Base-by-base conservation (phyloP, 2,113 vertebrate genomes). In the Erpornis zantholeuca region DNA sequence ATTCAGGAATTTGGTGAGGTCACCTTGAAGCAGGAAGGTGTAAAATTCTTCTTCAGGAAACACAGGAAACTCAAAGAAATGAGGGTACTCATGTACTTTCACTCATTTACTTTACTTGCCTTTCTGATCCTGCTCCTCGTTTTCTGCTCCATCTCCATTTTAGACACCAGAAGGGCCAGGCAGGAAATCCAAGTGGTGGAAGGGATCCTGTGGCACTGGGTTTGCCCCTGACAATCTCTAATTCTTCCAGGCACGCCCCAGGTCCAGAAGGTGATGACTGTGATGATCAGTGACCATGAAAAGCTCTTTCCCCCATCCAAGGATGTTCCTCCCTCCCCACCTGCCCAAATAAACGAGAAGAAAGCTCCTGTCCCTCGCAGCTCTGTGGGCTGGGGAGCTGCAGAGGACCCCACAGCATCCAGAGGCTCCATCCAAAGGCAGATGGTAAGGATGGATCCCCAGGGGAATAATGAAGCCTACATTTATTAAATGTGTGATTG, bases 221-320 rank as follows among this genome's bases (percentile, higher is more conserved):
- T 29, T 53, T 42, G 44, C 36, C 1, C 9, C 68, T 92, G 79
- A 86, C 28, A 21, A 2, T 65, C 65, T 90, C 70, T 25, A 6
- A 47, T 86, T 25, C 69, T 83, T 38, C 21, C 98, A 99, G 99
- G 99, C 20, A 99, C 99, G 1, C 99, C 98, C 54, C 99, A 98
- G 96, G 99, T 99, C 91, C 99, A 99, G 97, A 99, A 98, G 86
- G 98, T 99, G 97, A 99, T 99, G 99, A 99, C 99, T 2, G 98
- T 98, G 96, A 98, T 99, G 98, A 99, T 99, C 97, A 98, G 99
- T 36, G 98, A 98, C 83, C 99, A 99, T 0, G 97, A 98, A 71
- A 85, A 96, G 44, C 98, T 99, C 92, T 99, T 99, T 68, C 99
- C 99, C 33, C 96, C 97, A 4, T 98, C 98, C 53, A 99, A 99